phyloP scores from a whole-genome alignment of 1,140 invertebrate species.

The Zophobas morio region DNA sequence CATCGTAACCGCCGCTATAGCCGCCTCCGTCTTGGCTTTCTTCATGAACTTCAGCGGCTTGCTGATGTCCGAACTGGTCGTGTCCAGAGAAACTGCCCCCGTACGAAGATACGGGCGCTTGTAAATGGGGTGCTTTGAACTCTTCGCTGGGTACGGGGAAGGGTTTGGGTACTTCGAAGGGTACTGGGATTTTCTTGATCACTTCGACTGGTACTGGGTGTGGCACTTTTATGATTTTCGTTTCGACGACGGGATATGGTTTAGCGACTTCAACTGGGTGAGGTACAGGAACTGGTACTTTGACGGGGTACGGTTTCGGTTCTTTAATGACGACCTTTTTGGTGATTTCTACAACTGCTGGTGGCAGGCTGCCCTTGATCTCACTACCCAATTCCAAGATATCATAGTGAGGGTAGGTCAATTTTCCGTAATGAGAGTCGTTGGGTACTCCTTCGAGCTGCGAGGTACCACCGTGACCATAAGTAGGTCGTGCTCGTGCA shows the following conservation, averaged over 20 bases:
- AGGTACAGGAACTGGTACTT: slow-evolving; percentile 62
- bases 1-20: slow-evolving; percentile 43
- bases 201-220: slow-evolving; percentile 56
- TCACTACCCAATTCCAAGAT: slow-evolving; percentile 59
- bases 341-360: slow-evolving; percentile 58
- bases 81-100: slow-evolving; percentile 18
- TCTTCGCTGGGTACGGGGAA: slow-evolving; percentile 58
- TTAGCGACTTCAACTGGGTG: slow-evolving; percentile 63
- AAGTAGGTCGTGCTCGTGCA: slow-evolving; percentile 22
- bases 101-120: slow-evolving; percentile 1
- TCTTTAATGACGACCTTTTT: slow-evolving; percentile 57
- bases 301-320: slow-evolving; percentile 63
- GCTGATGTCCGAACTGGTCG: slow-evolving; percentile 27
- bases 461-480: slow-evolving; percentile 5
- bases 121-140: slow-evolving; percentile 10
- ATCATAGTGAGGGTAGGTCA: slow-evolving; percentile 60
- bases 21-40: slow-evolving; percentile 28
- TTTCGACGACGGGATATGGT: slow-evolving; percentile 59
- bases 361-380: slow-evolving; percentile 58
- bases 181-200: slow-evolving; percentile 55
- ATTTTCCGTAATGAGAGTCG: slow-evolving; percentile 51
- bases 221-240: slow-evolving; percentile 57
- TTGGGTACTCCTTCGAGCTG: slow-evolving; percentile 59
- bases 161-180: slow-evolving; percentile 62
- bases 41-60: slow-evolving; percentile 8